Conservation (phyloP, 2,113 vertebrate genomes). For the Marcusenius ussheri region DNA sequence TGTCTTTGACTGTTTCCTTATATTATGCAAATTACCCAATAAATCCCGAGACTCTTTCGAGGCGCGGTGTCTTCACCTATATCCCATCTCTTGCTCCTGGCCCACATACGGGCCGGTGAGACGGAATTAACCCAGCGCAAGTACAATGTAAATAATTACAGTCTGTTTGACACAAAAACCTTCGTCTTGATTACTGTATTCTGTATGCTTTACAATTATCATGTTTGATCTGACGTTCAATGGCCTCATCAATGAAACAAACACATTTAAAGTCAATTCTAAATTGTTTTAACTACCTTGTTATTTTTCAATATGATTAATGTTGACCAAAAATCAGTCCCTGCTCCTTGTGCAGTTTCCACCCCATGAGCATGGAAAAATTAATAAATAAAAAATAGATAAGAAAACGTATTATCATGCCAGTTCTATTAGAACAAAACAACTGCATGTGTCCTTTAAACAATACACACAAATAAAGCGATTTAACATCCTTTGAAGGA, state of each 20-base stretch:
- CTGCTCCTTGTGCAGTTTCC: background rate
- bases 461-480: background rate
- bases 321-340: background rate
- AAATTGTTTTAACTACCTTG: background rate
- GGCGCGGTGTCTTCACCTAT: background rate
- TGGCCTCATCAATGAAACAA: background rate
- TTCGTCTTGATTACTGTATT: background rate
- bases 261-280: background rate
- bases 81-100: background rate
- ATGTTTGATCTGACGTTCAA: background rate
- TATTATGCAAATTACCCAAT: conserved; percentile 8
- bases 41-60: background rate
- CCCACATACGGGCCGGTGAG: background rate
- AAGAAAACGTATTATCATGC: background rate
- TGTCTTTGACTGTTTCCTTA: conserved; percentile 6
- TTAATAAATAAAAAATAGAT: background rate
- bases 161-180: background rate
- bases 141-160: conserved; percentile 8
- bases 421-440: background rate
- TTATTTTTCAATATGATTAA: background rate
- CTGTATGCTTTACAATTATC: background rate
- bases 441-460: background rate
- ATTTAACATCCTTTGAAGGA: conserved; percentile 1
- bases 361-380: background rate
- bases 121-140: background rate